Evolutionary conservation across 1,140 invertebrate genomes (phyloP), one percentile per base, ranked within the genome.

Genomic region (Platyscapa corneri): DNA sequence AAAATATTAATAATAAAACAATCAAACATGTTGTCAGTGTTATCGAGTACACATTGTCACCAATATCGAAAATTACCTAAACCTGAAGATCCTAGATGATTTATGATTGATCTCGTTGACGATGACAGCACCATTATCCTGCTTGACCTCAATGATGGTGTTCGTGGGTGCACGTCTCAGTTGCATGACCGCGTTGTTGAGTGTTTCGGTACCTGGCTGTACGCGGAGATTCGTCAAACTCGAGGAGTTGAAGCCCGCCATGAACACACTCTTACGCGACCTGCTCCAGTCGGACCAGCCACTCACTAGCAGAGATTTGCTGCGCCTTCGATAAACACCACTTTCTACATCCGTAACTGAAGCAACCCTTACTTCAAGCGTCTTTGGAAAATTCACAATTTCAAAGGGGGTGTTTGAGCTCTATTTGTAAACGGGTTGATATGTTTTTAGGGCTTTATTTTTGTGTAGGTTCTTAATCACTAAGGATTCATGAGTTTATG

Each of bases 211-310:
- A 46, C 88, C 87, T 56, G 89, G 86, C 14, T 88, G 88, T 70
- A 89, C 89, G 30, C 88, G 74, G 18, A 92, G 84, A 86, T 90
- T 92, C n/a, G 88, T 88, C 79, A 92, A 80, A 84, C 89, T 92
- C 27, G 91, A 89, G 0, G 91, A 89, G 42, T 89, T 90, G 75
- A 88, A 84, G 3, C 78, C 77, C 12, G 82, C 53, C 6, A 86
- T 16, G 14, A 78, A 42, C 30, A 46, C n/a, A 14, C 46, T 84
- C 20, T 77, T 83, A 0, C 82, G 67, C 1, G 67, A 34, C 32
- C 49, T 78, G n/a, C 64, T 27, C 82, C 86, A 84, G 49, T 86
- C 82, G 18, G n/a, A 34, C 3, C 56, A 39, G 0, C 46, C 72
- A n/a, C 42, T 86, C 16, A 84, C 70, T 18, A 86, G 23, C 20